phyloP scores from a whole-genome alignment of 1,140 invertebrate species.

The Dendrolimus kikuchii region DNA sequence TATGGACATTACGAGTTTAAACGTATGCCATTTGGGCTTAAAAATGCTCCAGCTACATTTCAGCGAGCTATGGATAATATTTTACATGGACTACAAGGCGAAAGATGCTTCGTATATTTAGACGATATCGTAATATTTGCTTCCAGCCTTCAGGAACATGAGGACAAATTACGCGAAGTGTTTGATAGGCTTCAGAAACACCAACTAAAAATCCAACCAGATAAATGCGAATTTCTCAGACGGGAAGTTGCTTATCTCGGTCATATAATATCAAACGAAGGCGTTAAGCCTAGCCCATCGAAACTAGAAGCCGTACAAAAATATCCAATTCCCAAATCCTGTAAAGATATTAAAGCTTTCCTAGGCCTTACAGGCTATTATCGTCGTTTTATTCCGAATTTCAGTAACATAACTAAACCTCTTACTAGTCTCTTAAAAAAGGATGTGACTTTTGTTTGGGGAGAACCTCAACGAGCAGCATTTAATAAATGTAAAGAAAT shows the following conservation, averaged over 20 bases:
- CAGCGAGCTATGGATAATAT: background rate
- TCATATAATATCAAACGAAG: background rate
- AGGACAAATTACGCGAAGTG: background rate
- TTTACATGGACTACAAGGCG: background rate
- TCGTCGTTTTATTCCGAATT: slow-evolving; percentile 35
- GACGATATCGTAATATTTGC: slow-evolving; percentile 3
- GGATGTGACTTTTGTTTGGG: slow-evolving; percentile 4
- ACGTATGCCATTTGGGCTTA: no score
- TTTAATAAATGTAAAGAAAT: slow-evolving; percentile 14
- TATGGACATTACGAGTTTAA: background rate
- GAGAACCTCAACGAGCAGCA: no score
- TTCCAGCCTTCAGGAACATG: background rate
- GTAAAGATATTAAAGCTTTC: slow-evolving; percentile 33
- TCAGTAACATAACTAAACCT: slow-evolving; percentile 28
- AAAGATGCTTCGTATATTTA: slow-evolving; percentile 1
- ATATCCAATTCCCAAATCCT: slow-evolving; percentile 16
- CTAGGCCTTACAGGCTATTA: slow-evolving; percentile 44
- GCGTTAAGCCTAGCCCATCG: background rate
- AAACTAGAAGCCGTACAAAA: background rate
- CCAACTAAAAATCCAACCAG: slow-evolving; percentile 4
- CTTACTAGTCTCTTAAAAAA: slow-evolving; percentile 11
- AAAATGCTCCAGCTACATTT: background rate
- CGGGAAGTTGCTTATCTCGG: slow-evolving; percentile 1
- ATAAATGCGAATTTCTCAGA: slow-evolving; percentile 1
- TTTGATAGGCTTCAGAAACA: background rate